Percentiles rank a stretch among this genome's conserved stretches.
These are phyloP conservation scores for Lacerta agilis DNA, from an alignment of 2,797 vertebrate genomes.

Conservation along the genomic window DNA sequence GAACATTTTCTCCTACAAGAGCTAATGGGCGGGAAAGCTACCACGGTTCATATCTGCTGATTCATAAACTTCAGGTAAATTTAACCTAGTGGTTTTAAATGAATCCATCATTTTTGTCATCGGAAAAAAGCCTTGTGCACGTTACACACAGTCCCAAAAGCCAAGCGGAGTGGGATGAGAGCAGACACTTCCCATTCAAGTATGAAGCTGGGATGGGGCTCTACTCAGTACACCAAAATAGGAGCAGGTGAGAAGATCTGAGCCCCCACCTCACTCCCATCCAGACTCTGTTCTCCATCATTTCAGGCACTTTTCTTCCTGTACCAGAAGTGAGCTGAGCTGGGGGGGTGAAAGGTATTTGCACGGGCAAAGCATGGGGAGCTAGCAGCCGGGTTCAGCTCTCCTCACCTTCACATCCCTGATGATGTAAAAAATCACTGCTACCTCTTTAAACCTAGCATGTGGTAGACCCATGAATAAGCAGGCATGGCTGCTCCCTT, in stretches of 20 bases:
- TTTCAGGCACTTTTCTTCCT: neutral
- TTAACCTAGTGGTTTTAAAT: neutral
- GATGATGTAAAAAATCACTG: neutral
- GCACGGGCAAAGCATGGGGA: neutral
- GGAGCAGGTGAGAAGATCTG: neutral
- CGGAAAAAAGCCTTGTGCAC: neutral
- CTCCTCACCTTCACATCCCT: neutral
- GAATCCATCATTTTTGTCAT: neutral
- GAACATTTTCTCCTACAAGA: neutral
- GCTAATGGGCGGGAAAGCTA: neutral
- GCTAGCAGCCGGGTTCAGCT: too few relatives aligned
- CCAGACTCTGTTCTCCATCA: neutral
- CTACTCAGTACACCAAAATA: neutral
- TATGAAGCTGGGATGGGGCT: too few relatives aligned
- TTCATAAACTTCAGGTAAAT: neutral
- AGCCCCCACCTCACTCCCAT: neutral
- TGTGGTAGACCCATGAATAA: neutral
- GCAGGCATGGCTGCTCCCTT: neutral
- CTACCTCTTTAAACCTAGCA: neutral
- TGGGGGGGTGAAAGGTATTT: neutral
- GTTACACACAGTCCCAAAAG: neutral
- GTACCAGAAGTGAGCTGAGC: neutral
- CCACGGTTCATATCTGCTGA: neutral
- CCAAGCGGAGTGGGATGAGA: neutral
- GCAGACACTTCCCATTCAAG: neutral